These are phyloP conservation scores for Dichetophora obliterata DNA, from an alignment of 2,888 invertebrate genomes.

Conservation along the genomic window DNA sequence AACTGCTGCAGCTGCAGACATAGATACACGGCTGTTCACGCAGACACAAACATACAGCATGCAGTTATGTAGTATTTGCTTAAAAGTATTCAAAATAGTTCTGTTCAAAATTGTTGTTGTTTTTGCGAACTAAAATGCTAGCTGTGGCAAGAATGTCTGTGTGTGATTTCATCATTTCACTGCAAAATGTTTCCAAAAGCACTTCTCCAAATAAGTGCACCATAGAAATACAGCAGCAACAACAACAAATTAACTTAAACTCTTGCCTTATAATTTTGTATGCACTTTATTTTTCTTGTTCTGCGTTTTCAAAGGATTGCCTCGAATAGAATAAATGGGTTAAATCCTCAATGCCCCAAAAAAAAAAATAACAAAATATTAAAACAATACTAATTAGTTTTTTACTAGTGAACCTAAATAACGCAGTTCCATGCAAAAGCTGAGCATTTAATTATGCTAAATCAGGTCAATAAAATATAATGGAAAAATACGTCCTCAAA, in stretches of 20 bases:
- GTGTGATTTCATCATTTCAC: conserved; percentile 3
- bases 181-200: conserved; percentile 1
- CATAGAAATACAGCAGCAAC: no score
- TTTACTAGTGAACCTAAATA: no score
- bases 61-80: not conserved
- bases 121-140: not conserved
- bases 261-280: no score
- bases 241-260: no score
- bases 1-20: not conserved
- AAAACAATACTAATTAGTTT: no score
- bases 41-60: not conserved
- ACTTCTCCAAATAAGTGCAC: not conserved
- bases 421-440: no score
- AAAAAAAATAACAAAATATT: no score
- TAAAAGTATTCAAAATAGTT: not conserved
- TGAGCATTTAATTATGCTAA: no score
- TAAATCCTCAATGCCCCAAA: no score
- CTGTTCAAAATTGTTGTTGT: conserved; percentile 10
- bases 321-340: not conserved
- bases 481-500: no score
- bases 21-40: not conserved
- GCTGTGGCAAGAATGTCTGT: not conserved
- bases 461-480: no score
- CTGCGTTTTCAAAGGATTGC: not conserved
- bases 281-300: not conserved